phyloP scores from a whole-genome alignment of 2,797 vertebrate genomes.

The Phalloptychus januarius region DNA sequence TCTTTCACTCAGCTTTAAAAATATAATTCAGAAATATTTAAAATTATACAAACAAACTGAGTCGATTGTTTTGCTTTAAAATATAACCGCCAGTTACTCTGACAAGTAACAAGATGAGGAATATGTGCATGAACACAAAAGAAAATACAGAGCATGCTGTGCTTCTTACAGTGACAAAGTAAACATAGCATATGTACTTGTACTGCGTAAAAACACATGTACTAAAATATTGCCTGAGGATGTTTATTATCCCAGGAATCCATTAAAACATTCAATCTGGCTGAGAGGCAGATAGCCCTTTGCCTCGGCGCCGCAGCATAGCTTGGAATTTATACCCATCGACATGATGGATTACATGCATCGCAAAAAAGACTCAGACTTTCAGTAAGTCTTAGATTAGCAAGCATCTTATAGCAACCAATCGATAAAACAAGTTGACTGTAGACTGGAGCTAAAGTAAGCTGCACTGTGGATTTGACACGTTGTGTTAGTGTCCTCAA shows the following conservation, averaged over 20 bases:
- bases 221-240: background rate
- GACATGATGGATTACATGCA: conserved; percentile 2
- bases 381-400: conserved; percentile 1
- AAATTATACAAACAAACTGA: conserved; percentile 14
- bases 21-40: conserved; percentile 20
- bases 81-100: background rate
- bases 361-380: background rate
- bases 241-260: background rate
- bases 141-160: background rate
- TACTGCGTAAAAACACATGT: conserved; percentile 29
- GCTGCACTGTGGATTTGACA: background rate
- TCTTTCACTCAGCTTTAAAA: conserved; percentile 5
- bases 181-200: conserved; percentile 29
- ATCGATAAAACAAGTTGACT: background rate
- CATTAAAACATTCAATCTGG: background rate
- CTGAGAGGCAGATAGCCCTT: background rate
- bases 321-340: background rate
- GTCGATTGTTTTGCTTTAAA: background rate
- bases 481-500: background rate
- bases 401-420: background rate
- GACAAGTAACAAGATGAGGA: background rate
- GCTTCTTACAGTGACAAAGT: background rate
- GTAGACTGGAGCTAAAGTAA: background rate
- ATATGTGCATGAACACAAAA: background rate
- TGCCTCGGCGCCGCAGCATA: background rate